Evolutionary conservation across 2,888 invertebrate species (phyloP), one percentile per base, ranked within the genome.

Genomic region (Caenorhabditis macrosperma): DNA sequence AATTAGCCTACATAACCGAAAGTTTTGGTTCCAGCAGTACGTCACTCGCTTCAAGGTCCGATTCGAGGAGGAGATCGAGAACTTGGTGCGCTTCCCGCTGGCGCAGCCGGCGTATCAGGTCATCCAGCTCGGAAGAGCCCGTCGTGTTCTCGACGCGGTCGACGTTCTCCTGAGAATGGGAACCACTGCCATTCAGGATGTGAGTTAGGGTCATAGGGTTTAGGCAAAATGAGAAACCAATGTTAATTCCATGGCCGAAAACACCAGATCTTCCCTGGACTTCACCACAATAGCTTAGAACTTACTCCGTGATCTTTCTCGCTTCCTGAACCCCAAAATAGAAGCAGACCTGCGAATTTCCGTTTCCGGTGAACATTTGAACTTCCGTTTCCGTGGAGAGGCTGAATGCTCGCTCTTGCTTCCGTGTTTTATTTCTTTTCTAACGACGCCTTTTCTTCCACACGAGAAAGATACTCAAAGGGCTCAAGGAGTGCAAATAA

Each of bases 21-120:
- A 30, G 15, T 33, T 50, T 24, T 10, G 4, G 15, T 57, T 59
- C 28, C 38, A 68, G 68, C 9, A 59, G 6, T 68, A 68, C 50
- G 20, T 68, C 15, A 68, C 48, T 10, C 57, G 68, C 0, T 68
- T 68, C 59, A 68, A 68, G 28, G 38, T 26, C 2, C 55, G 55
- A 17, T 68, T 33, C 20, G 35, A 59, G 9, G 10, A 26, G 6
- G 68, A 50, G 24, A 46, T 68, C 4, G 15, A 9, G 0, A 26
- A 59, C 1, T 33, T 59, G 6, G 35, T 17, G 7, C 24, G 15
- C 5, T 6, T 33, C 9, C 50, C 59, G 24, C 22, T 59, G n/a
- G 22, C 22, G 3, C 17, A 35, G 10, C 20, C 59, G 7, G 15
- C 22, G 3, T 28, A 57, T 15, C 35, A 68, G 15, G 28, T 35